Evolutionary conservation across 1,140 invertebrate genomes (phyloP).

Genomic region (Cherax quadricarinatus): DNA sequence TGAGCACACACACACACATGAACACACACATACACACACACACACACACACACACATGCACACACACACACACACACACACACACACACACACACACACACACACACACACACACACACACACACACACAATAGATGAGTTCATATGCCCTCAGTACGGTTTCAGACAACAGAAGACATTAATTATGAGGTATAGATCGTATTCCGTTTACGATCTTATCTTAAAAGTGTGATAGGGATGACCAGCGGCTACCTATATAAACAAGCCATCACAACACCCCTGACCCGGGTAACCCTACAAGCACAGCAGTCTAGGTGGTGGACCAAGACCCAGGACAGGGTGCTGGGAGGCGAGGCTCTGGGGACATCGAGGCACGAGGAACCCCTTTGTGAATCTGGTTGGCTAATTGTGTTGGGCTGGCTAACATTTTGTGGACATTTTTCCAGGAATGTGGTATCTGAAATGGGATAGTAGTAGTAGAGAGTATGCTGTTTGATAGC

Average conservation of each 20-base stretch:
- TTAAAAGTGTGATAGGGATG: constrained; percentile 35
- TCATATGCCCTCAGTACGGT: constrained; percentile 22
- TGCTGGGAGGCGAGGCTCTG: constrained; percentile 2
- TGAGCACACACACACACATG: background rate
- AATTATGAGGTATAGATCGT: constrained; percentile 56
- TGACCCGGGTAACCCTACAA: constrained; percentile 65
- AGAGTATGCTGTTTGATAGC: too few species aligned
- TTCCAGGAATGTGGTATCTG: background rate
- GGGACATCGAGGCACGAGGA: constrained; percentile 7
- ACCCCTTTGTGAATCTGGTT: background rate
- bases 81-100: too few species aligned
- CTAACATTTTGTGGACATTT: background rate
- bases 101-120: too few species aligned
- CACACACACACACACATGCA: too few species aligned
- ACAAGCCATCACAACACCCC: constrained; percentile 63
- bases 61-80: background rate
- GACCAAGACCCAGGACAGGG: constrained; percentile 39
- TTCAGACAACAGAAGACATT: constrained; percentile 11
- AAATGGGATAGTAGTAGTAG: background rate
- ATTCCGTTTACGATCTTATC: constrained; percentile 11
- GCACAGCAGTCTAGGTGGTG: constrained; percentile 56
- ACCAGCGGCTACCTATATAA: constrained; percentile 32
- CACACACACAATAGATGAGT: too few species aligned
- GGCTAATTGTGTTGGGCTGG: background rate
- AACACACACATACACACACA: background rate